Percentiles rank a stretch among this genome's conserved stretches.
Conservation (phyloP, 2,113 vertebrate species). For the Phyllostomus hastatus region DNA sequence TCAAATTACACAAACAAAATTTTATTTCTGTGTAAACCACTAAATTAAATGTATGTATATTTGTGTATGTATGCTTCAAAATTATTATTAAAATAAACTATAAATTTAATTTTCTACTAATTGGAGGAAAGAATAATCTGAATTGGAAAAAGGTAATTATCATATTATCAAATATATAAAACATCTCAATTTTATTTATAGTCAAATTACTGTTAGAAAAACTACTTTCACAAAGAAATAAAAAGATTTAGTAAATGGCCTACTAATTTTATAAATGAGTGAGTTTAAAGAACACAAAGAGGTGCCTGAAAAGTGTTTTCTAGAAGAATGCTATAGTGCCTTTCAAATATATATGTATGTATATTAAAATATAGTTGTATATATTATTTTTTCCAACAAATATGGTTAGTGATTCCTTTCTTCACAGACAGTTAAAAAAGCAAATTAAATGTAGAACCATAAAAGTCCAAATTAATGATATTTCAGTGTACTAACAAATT, state of each 20-base stretch:
- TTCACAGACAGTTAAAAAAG: neutral
- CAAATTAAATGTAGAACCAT: neutral
- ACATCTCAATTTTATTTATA: neutral
- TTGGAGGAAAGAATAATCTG: neutral
- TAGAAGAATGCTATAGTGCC: neutral
- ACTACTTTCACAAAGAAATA: neutral
- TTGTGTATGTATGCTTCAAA: neutral
- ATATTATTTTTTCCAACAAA: neutral
- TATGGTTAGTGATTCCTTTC: neutral
- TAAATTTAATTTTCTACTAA: neutral
- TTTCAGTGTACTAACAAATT: neutral
- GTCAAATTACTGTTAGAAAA: neutral
- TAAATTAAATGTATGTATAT: neutral
- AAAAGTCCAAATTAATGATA: neutral
- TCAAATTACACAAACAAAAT: neutral
- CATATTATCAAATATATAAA: neutral
- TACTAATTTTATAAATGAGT: neutral
- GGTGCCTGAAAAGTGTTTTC: neutral
- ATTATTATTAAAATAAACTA: constrained; percentile 2
- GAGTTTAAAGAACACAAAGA: neutral
- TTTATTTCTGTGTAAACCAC: neutral
- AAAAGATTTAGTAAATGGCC: neutral
- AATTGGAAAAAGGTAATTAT: neutral
- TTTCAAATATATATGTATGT: neutral
- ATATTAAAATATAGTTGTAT: neutral